These are phyloP conservation scores for Germaria angustata DNA, from an alignment of 2,888 invertebrate species.

Conservation along the genomic window DNA sequence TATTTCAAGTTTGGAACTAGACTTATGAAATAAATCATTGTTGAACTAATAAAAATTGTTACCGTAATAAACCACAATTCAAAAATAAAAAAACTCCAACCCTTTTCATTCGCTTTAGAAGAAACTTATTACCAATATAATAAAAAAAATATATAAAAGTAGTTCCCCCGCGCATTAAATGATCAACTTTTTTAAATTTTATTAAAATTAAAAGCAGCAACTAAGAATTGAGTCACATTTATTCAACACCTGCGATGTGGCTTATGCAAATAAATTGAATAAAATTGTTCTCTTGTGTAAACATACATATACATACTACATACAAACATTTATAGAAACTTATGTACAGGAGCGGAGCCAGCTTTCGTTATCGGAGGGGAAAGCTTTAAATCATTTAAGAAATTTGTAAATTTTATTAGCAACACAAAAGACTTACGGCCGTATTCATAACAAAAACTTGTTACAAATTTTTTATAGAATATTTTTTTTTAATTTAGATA, in stretches of 20 bases:
- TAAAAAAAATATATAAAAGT: not conserved
- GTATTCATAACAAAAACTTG: too few species aligned
- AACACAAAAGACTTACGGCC: too few species aligned
- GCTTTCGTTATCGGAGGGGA: too few species aligned
- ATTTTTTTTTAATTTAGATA: too few species aligned
- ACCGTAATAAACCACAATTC: slow-evolving; percentile 11
- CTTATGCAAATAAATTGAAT: not conserved
- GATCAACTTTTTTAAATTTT: slow-evolving; percentile 1
- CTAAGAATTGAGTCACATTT: too few species aligned
- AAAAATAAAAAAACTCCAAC: not conserved
- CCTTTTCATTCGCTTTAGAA: not conserved
- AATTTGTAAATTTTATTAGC: too few species aligned
- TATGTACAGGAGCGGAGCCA: too few species aligned
- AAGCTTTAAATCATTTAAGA: too few species aligned
- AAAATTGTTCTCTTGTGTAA: not conserved
- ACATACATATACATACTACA: not conserved
- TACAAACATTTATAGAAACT: not conserved
- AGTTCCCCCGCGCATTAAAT: not conserved
- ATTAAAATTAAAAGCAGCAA: too few species aligned
- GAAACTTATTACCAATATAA: not conserved
- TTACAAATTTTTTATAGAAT: too few species aligned
- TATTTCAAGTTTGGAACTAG: not conserved
- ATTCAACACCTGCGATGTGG: slow-evolving; percentile 10
- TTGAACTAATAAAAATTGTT: slow-evolving; percentile 6
- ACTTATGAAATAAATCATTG: not conserved